These are phyloP conservation scores for Thamnaconus septentrionalis DNA, from an alignment of 2,113 vertebrate genomes.

Conservation along the genomic window DNA sequence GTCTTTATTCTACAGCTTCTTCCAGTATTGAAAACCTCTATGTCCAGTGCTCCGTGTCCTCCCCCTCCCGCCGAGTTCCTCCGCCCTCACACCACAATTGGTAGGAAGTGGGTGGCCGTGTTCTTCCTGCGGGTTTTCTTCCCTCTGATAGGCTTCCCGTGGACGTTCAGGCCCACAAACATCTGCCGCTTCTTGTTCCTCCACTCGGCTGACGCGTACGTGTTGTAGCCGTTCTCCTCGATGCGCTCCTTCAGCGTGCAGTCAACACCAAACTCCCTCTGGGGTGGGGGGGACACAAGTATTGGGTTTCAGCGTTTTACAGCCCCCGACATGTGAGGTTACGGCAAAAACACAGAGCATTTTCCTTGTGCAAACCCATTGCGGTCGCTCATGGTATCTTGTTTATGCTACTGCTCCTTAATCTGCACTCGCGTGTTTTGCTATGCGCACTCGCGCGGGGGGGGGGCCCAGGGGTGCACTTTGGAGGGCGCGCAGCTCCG, in stretches of 20 bases:
- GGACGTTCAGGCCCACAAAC: conserved; percentile 94
- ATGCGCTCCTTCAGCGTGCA: conserved; percentile 96
- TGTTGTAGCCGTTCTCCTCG: conserved; percentile 98
- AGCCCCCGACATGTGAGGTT: conserved; percentile 21
- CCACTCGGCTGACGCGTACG: conserved; percentile 93
- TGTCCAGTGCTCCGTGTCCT: conserved; percentile 60
- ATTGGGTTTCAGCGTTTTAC: conserved; percentile 27
- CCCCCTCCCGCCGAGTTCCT: conserved; percentile 24
- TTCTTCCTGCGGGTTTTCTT: conserved; percentile 93
- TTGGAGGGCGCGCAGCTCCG: conserved; percentile 20
- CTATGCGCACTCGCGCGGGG: conserved; percentile 15
- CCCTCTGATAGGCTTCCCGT: conserved; percentile 88
- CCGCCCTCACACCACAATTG: conserved; percentile 80
- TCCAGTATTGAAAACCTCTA: conserved; percentile 50
- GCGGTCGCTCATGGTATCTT: conserved; percentile 1
- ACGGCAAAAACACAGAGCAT: conserved; percentile 17
- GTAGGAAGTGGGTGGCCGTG: conserved; percentile 93
- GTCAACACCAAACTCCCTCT: conserved; percentile 92
- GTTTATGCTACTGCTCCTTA: conserved; percentile 20
- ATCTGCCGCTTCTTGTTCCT: conserved; percentile 92
- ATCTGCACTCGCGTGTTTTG: conserved; percentile 16
- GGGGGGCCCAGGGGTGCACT: background rate
- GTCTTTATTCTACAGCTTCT: conserved; percentile 43
- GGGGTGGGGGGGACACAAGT: conserved; percentile 44
- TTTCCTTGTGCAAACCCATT: conserved; percentile 14